These are phyloP conservation scores for Steromphala cineraria DNA, from an alignment of 2,888 invertebrate genomes.

Conservation along the genomic window DNA sequence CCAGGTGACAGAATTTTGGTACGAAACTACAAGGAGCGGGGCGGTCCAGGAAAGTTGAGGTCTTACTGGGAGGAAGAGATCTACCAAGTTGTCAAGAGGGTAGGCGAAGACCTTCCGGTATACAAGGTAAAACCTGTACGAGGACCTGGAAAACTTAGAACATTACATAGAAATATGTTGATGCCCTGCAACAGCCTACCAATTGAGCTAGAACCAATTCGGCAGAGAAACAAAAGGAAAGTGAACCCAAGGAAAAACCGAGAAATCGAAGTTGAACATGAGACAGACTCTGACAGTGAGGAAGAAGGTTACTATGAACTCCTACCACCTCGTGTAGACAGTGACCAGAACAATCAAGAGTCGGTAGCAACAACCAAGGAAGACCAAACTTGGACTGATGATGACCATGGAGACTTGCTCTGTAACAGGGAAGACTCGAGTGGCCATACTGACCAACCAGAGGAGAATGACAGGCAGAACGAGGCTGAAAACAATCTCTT, in stretches of 20 bases:
- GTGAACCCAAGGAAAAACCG: neutral
- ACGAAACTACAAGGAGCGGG: constrained; percentile 18
- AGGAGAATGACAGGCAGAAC: no score
- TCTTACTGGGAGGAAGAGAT: constrained; percentile 21
- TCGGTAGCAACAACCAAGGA: neutral
- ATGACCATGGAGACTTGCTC: no score
- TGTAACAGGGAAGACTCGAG: no score
- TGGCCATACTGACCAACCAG: no score
- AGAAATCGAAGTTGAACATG: neutral
- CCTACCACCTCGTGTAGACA: neutral
- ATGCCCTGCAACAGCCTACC: constrained; percentile 9
- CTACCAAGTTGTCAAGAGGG: constrained; percentile 11
- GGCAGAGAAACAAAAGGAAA: no score
- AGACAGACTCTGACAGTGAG: neutral
- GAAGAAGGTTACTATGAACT: neutral
- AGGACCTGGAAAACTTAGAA: neutral
- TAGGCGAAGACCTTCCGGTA: constrained; percentile 10
- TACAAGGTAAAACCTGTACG: constrained; percentile 13
- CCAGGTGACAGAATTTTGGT: constrained; percentile 24
- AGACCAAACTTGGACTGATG: no score
- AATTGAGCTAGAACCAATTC: neutral
- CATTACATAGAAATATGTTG: constrained; percentile 18
- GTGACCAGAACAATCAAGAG: neutral
- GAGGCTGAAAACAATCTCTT: no score
- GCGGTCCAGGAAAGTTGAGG: constrained; percentile 21